Base-by-base conservation (phyloP, 2,888 invertebrate genomes). In the Elegia similella region DNA sequence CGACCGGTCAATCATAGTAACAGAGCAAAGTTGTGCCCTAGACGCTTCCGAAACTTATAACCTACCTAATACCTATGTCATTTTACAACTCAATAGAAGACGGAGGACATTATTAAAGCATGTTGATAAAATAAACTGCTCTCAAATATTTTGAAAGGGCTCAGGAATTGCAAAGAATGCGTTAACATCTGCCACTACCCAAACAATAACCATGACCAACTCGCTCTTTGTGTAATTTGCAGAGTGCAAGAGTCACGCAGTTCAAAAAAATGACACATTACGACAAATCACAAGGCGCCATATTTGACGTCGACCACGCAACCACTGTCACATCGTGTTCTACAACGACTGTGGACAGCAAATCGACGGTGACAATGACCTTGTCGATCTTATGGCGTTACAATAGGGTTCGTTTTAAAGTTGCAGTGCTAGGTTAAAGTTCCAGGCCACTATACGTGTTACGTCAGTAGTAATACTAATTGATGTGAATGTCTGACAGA, bases 151-250 rank as follows among this genome's bases (percentile, higher is more conserved):
- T 23, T 23, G 23, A 23, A 23, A 23, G 5, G 23, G 5, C 23
- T 23, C 34, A 34, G 8, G 5, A 12, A 38, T 23, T 23, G 5
- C 23, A 23, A 23, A 23, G 23, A 23, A 23, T 38, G 0, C 34
- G 3, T 17, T 16, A 17, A 46, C 23, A 44, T 44, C 48, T 16
- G 15, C 16, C 34, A 50, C 48, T 7, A 34, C 16, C 2, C 3
- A 1, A 50, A 50, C 50, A 50, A 50, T 34, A 32, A n/a, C 50
- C 50, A 17, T 50, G 50, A 50, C 50, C 50, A 50, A 50, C 7
- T 2, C 12, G 7, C 50, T 16, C 50, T 50, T 34, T 38, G 50
- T 38, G 34, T 32, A 50, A 23, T 46, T 16, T 12, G 16, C 0
- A 16, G 34, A 34, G 34, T 34, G 15, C 50, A 50, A 16, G 16